Conservation (phyloP, 2,797 vertebrate genomes). For the Ptychobarbus kaznakovi region DNA sequence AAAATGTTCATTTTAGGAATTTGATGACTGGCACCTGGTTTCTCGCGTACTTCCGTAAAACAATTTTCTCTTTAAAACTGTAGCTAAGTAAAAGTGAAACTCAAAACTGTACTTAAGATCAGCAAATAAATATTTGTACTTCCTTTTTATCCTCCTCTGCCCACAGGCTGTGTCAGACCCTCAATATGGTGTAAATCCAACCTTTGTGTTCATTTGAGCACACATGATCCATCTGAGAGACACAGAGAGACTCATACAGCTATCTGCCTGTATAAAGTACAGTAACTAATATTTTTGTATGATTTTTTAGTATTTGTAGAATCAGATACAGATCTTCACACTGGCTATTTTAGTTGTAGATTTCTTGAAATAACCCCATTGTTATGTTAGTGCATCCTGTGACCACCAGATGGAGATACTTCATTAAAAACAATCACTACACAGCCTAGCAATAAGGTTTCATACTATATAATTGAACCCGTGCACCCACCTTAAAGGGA, state of each 20-base stretch:
- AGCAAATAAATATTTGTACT: too few relatives aligned
- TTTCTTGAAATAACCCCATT: background rate
- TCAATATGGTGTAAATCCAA: too few relatives aligned
- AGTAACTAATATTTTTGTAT: background rate
- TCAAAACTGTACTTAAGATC: background rate
- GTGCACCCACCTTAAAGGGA: background rate
- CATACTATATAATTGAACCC: background rate
- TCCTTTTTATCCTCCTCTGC: too few relatives aligned
- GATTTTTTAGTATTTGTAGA: background rate
- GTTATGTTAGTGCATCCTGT: background rate
- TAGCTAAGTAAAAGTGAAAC: background rate
- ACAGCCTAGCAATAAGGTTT: background rate
- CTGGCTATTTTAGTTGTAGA: background rate
- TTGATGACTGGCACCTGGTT: background rate
- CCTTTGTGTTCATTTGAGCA: too few relatives aligned
- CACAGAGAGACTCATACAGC: background rate
- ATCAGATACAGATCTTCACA: background rate
- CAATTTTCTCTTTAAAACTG: background rate
- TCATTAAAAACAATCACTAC: background rate
- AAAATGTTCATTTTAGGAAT: background rate
- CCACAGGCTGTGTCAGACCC: too few relatives aligned
- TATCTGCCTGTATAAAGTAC: background rate
- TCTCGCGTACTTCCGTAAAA: background rate
- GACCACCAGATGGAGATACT: conserved; percentile 4
- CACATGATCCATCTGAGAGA: too few relatives aligned